phyloP scores from a whole-genome alignment of 2,113 vertebrate genomes.

The Rhipidura dahli region DNA sequence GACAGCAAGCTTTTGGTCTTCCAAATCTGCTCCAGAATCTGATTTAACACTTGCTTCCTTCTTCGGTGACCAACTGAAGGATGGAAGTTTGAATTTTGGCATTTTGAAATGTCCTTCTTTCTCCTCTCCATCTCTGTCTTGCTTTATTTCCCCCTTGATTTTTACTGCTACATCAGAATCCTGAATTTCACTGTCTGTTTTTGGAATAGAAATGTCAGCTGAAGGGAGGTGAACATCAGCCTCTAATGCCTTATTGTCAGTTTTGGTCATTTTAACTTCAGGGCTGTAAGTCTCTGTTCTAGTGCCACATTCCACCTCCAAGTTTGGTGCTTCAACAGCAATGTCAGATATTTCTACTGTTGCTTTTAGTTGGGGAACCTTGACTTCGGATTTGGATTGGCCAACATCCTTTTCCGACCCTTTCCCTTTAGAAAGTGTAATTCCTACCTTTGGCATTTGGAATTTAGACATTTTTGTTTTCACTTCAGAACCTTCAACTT shows the following conservation, averaged over 20 bases:
- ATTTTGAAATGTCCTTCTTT: conserved; percentile 61
- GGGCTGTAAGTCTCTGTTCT: not conserved
- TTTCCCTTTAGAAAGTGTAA: not conserved
- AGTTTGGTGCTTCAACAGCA: conserved; percentile 23
- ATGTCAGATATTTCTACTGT: conserved; percentile 57
- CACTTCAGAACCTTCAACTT: not conserved
- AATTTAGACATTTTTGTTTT: conserved; percentile 52
- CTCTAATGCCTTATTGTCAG: not conserved
- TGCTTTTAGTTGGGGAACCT: conserved; percentile 13
- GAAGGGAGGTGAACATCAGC: not conserved
- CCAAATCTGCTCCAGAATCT: not conserved
- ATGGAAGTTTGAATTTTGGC: conserved; percentile 63
- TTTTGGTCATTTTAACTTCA: not conserved
- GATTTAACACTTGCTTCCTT: conserved; percentile 22
- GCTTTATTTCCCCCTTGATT: not conserved
- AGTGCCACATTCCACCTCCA: not conserved
- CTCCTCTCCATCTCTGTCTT: not conserved
- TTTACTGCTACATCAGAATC: not conserved
- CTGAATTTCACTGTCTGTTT: not conserved
- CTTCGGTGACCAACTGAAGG: conserved; percentile 62
- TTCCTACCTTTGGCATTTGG: conserved; percentile 57
- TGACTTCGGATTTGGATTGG: conserved; percentile 15
- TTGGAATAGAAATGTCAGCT: not conserved
- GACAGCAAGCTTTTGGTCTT: not conserved
- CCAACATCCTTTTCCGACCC: not conserved